Conservation (phyloP, 2,797 vertebrate species). For the Pogoniulus pusillus region DNA sequence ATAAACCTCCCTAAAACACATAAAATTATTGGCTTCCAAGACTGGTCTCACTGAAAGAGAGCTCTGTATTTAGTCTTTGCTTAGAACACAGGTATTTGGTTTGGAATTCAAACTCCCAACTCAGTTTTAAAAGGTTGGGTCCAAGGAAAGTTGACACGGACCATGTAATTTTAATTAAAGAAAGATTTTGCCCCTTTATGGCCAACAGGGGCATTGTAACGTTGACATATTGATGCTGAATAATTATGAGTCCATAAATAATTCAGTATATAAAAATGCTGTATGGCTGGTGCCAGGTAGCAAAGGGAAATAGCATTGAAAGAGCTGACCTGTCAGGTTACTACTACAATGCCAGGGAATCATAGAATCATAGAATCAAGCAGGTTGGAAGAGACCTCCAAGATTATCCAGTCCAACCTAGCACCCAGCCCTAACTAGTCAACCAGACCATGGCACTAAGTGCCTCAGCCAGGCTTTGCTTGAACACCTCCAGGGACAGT, state of each 20-base stretch:
- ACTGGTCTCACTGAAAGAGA: slow-evolving; percentile 62
- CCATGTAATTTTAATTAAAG: slow-evolving; percentile 75
- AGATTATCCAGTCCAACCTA: no score
- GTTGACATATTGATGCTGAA: slow-evolving; percentile 66
- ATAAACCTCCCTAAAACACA: slow-evolving; percentile 66
- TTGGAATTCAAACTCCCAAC: slow-evolving; percentile 65
- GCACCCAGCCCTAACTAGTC: no score
- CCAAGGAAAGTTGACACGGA: slow-evolving; percentile 69
- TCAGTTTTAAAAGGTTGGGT: slow-evolving; percentile 69
- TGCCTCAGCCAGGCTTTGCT: no score
- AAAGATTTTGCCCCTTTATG: slow-evolving; percentile 69
- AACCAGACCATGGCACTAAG: no score
- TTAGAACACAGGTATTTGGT: slow-evolving; percentile 66
- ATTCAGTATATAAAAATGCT: slow-evolving; percentile 67
- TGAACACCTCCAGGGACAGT: no score
- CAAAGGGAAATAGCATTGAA: slow-evolving; percentile 3
- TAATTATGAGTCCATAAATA: slow-evolving; percentile 70
- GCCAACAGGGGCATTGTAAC: slow-evolving; percentile 58
- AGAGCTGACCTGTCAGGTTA: slow-evolving; percentile 20
- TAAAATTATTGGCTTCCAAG: slow-evolving; percentile 72
- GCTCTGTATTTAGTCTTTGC: slow-evolving; percentile 60
- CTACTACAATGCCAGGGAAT: slow-evolving; percentile 15
- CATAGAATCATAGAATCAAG: no score
- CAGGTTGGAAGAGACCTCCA: no score
- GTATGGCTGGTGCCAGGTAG: slow-evolving; percentile 30